Conservation (phyloP, 2,797 vertebrate genomes). For the Lates japonicus region DNA sequence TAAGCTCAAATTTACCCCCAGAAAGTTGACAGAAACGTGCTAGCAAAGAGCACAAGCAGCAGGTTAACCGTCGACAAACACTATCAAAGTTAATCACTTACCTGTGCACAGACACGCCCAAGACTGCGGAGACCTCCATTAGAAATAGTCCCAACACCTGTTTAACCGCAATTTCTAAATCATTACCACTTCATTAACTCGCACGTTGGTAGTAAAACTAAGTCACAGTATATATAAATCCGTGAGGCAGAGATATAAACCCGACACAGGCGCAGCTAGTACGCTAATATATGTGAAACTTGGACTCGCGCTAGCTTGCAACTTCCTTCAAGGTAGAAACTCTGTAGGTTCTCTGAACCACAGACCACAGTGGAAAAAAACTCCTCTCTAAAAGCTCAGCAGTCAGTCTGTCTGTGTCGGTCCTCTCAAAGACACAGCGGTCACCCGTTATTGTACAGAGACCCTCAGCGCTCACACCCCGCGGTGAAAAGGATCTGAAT, state of each 20-base stretch:
- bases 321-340: not conserved
- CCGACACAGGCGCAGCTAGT: not conserved
- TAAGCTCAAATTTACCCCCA: fast-evolving
- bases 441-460: not conserved
- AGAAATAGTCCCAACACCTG: slow-evolving; percentile 43
- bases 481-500: not conserved
- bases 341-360: not conserved
- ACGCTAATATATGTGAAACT: not conserved
- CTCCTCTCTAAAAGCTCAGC: not conserved
- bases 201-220: not conserved
- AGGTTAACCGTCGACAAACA: slow-evolving; percentile 16
- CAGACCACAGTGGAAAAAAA: no score
- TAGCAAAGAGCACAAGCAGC: not conserved
- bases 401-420: not conserved
- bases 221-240: fast-evolving
- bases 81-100: slow-evolving; percentile 41
- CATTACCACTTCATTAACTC: not conserved
- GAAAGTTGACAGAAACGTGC: not conserved
- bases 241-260: not conserved
- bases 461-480: slow-evolving; percentile 8
- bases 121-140: slow-evolving; percentile 1
- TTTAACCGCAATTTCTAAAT: slow-evolving; percentile 4
- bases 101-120: slow-evolving; percentile 70
- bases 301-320: no score
- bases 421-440: slow-evolving; percentile 18